Percentiles rank a stretch among this genome's conserved stretches.
phyloP scores from a whole-genome alignment of 92 coral and sea anemone genomes.

The Palythoa caribaeorum region DNA sequence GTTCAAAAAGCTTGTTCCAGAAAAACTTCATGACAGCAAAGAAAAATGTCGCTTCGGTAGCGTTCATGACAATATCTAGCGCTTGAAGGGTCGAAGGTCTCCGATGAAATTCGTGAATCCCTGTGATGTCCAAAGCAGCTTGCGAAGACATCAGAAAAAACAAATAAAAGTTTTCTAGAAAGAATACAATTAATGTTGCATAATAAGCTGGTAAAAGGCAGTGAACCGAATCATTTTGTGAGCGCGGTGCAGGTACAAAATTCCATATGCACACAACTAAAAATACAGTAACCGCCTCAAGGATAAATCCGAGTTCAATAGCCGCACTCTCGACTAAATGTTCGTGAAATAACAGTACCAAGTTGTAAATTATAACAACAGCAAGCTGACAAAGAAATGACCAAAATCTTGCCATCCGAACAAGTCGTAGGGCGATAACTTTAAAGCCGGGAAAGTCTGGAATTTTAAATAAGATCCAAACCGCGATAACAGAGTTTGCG shows the following conservation, averaged over 20 bases:
- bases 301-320: slow-evolving; percentile 78
- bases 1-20: slow-evolving; percentile 88
- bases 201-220: slow-evolving; percentile 63
- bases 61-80: slow-evolving; percentile 80
- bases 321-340: slow-evolving; percentile 65
- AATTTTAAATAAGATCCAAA: slow-evolving; percentile 56
- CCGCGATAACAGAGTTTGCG: slow-evolving; percentile 67
- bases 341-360: slow-evolving; percentile 73
- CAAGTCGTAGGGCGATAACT: slow-evolving; percentile 51
- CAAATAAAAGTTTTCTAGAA: slow-evolving; percentile 81
- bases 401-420: slow-evolving; percentile 86
- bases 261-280: slow-evolving; percentile 86
- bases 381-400: slow-evolving; percentile 77
- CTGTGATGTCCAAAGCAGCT: slow-evolving; percentile 89
- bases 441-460: slow-evolving; percentile 81
- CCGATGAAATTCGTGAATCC: slow-evolving; percentile 85
- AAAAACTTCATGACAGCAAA: slow-evolving; percentile 89
- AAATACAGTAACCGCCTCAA: slow-evolving; percentile 70
- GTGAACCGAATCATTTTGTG: slow-evolving; percentile 25
- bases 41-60: slow-evolving; percentile 88
- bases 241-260: slow-evolving; percentile 78
- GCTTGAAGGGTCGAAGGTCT: slow-evolving; percentile 80
- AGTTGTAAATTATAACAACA: slow-evolving; percentile 74
- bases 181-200: slow-evolving; percentile 70
- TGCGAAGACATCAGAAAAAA: slow-evolving; percentile 88